phyloP scores from a whole-genome alignment of 2,797 vertebrate species.

The Muraenolepis orangiensis region DNA sequence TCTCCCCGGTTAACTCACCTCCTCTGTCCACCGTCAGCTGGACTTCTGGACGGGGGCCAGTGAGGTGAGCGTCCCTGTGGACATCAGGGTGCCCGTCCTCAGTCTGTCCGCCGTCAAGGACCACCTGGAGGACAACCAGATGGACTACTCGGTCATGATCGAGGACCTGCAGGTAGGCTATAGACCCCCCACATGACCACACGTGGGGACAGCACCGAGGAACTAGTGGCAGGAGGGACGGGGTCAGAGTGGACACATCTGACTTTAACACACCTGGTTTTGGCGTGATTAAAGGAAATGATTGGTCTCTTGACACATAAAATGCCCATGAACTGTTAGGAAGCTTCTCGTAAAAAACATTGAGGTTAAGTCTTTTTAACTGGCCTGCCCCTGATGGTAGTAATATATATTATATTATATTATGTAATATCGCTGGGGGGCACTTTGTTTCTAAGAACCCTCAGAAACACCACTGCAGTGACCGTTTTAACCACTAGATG shows the following conservation, averaged over 20 bases:
- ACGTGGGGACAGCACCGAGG: neutral
- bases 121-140: conserved; percentile 73
- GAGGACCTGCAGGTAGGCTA: conserved; percentile 87
- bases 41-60: conserved; percentile 83
- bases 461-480: neutral
- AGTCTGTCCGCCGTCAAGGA: conserved; percentile 76
- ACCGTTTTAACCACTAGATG: neutral
- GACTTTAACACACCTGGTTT: too few species aligned
- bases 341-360: neutral
- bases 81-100: conserved; percentile 81
- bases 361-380: neutral
- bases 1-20: neutral
- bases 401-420: neutral
- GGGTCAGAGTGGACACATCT: neutral
- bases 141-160: conserved; percentile 84
- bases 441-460: neutral
- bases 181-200: neutral
- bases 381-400: neutral
- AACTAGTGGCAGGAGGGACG: neutral
- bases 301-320: neutral
- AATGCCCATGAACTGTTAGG: neutral
- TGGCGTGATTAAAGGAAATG: neutral
- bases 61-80: conserved; percentile 59
- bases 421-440: neutral
- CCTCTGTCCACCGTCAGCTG: conserved; percentile 66